These are phyloP conservation scores for Amiota communis DNA, from an alignment of 2,888 invertebrate species.

Conservation along the genomic window DNA sequence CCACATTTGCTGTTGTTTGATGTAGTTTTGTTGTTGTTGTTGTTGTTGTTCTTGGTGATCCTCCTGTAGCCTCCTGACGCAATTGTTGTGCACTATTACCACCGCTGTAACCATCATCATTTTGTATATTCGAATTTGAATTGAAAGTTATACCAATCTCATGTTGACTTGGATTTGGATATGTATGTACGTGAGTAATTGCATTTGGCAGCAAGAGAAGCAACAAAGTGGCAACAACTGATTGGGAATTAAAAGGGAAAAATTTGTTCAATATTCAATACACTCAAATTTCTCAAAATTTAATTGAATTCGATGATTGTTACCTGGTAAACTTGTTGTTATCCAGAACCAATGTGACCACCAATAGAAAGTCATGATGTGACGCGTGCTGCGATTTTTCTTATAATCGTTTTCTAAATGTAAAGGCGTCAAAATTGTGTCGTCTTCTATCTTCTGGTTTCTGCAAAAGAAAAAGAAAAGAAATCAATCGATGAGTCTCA, in stretches of 20 bases:
- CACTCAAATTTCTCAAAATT: neutral
- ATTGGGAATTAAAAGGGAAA: conserved; percentile 41
- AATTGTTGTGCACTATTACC: neutral
- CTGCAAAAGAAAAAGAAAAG: neutral
- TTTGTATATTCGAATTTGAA: neutral
- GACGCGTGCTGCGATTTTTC: conserved; percentile 58
- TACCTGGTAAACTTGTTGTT: conserved; percentile 74
- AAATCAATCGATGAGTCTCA: too few species aligned
- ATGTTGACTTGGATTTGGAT: conserved; percentile 62
- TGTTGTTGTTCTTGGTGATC: conserved; percentile 4
- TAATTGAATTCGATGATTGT: conserved; percentile 35
- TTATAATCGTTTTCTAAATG: neutral
- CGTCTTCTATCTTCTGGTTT: too few species aligned
- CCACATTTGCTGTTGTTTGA: conserved; percentile 57
- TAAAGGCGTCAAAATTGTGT: too few species aligned
- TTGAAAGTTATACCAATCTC: conserved; percentile 51
- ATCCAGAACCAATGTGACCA: conserved; percentile 94
- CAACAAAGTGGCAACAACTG: conserved; percentile 45
- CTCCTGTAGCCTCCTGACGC: conserved; percentile 13
- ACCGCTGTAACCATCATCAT: conserved; percentile 3
- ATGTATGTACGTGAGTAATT: conserved; percentile 58
- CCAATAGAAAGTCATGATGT: conserved; percentile 87
- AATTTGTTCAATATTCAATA: neutral
- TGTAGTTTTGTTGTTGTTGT: conserved; percentile 51
- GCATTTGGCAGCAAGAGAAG: conserved; percentile 43